Evolutionary conservation across 2,113 vertebrate species (phyloP), one percentile per base, ranked within the genome.

Genomic region (Rhabdornis inornatus): DNA sequence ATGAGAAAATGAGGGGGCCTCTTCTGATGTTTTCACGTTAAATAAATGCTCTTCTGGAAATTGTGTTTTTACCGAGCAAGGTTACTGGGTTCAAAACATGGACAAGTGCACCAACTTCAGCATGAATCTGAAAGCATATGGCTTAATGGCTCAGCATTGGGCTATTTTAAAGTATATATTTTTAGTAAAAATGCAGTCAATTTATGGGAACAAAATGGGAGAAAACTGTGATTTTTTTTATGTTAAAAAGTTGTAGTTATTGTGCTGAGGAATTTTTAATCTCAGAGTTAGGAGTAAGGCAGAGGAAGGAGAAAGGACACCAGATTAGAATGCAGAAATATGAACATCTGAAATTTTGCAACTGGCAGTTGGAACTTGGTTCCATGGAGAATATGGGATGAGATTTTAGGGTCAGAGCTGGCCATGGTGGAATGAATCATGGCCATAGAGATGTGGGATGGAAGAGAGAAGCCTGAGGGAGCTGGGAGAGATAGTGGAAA

Each of bases 401-500:
- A 88, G 53, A 56, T 83, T 90, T 92, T 80, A 40, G 37, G 39
- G 19, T 44, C 3, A 2, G 44, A 83, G 17, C 31, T 76, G 57
- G 44, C 25, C 0, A 0, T 65, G n/a, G 49, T 55, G 30, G 64
- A 59, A 83, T 39, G 49, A n/a, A 11, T 68, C 0, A 0, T 47
- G 61, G 39, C 50, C 15, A 20, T 1, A 69, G 57, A 85, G 30
- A 14, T 30, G 27, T 75, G 30, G 27, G 11, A 45, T 49, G 37
- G 24, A 59, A 75, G 15, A 20, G 12, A 83, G 53, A 59, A 52
- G 35, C 33, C 37, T 61, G 50, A 79, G 56, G n/a, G 39, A 76
- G 11, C 28, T 77, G 42, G 39, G 22, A 57, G 28, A 83, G 40
- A 31, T 8, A 52, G 28, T 28, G 76, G 57, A 56, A 76, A 83